phyloP scores from a whole-genome alignment of 2,888 invertebrate genomes.

The Willowsia nigromaculata region DNA sequence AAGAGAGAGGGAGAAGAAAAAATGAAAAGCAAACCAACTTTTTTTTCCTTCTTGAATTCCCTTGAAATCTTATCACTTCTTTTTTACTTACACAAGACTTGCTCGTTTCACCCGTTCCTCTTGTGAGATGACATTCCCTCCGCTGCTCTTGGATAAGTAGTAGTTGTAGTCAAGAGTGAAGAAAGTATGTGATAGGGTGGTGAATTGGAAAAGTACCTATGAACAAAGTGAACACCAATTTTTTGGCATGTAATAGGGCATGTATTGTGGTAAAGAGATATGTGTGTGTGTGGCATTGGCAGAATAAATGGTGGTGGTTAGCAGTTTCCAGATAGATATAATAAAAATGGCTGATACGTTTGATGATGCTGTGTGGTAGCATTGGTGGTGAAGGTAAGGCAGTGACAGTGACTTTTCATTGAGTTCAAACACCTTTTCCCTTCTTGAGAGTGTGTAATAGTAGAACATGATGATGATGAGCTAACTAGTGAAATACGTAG shows the following conservation, averaged over 20 bases:
- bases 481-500: background rate
- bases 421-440: constrained; percentile 18
- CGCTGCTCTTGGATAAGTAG: background rate
- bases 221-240: constrained; percentile 2
- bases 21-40: constrained; percentile 54
- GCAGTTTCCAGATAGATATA: background rate
- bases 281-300: constrained; percentile 6
- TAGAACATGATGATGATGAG: constrained; percentile 3
- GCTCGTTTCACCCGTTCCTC: background rate
- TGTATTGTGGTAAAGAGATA: constrained; percentile 33
- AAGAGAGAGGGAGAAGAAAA: background rate
- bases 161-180: background rate
- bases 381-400: constrained; percentile 2
- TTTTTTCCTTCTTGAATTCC: constrained; percentile 50
- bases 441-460: background rate
- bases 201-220: constrained; percentile 35
- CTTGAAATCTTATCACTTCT: constrained; percentile 59
- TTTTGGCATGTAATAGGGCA: background rate
- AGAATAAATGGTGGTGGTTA: background rate
- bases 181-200: constrained; percentile 22
- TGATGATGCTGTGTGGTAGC: no score
- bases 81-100: constrained; percentile 34
- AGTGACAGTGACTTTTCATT: constrained; percentile 16
- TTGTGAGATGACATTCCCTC: background rate
- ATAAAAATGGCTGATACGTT: background rate